Base-by-base conservation (phyloP, 2,113 vertebrate genomes). In the Pterocles burchelli region DNA sequence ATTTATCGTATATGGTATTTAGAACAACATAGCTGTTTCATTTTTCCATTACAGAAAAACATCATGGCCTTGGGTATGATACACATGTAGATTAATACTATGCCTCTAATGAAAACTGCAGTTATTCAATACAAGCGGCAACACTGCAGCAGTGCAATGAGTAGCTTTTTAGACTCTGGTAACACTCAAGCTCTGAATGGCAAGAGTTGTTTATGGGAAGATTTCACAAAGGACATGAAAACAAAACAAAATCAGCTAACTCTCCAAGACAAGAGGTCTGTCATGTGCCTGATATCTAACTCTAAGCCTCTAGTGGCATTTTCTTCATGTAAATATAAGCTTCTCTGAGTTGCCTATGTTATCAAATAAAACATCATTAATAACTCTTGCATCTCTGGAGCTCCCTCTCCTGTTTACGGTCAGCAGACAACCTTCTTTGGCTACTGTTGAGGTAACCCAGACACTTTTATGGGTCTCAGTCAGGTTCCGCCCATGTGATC, bases 371-470 rank as follows among this genome's bases (percentile, higher is more conserved):
- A 75, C 38, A 57, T 49, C n/a, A 58, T 43, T 5, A 63, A 48
- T 36, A 93, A 41, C 61, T 92, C 95, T 78, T 93, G 57, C 66
- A 92, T 91, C 89, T 95, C 89, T 94, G 85, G 94, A 95, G 96
- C 91, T 95, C 91, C 93, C 93, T 93, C 93, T 96, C 86, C 91
- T 95, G 95, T 95, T 94, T 92, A 70, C 0, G 52, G 86, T 79
- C 77, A 92, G 79, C 45, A 89, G 61, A 25, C 20, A 48, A 28
- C 7, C 8, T 18, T 14, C 54, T 52, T 59, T 54, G 8, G 46
- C 21, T 63, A 29, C 38, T 48, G 0, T 48, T 48, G 83, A 73
- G 36, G 34, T 63, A 78, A 77, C 16, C 20, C 65, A 59, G 43
- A 48, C 7, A 45, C 18, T 77, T 72, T 29, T 31, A 33, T 1